phyloP scores from a whole-genome alignment of 2,113 vertebrate genomes.

The Ursus arctos region DNA sequence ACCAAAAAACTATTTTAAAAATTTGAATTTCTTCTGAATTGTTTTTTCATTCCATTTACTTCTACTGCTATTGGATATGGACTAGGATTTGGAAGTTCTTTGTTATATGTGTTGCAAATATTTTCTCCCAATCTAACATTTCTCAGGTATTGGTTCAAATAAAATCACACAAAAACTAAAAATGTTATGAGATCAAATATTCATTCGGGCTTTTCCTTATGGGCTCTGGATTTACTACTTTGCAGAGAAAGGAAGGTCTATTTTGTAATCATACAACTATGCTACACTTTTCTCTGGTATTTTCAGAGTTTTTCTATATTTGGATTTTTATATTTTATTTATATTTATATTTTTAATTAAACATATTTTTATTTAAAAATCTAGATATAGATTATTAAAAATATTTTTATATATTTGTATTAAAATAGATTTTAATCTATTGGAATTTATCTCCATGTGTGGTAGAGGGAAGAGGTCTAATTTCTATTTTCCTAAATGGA shows the following conservation, averaged over 20 bases:
- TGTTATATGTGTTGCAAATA: neutral
- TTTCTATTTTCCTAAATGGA: neutral
- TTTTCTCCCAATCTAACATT: neutral
- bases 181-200: neutral
- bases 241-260: neutral
- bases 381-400: too few relatives aligned
- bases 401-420: neutral
- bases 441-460: neutral
- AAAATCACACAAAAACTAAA: neutral
- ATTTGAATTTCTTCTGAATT: conserved; percentile 18
- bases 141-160: neutral
- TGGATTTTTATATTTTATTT: neutral
- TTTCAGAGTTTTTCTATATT: neutral
- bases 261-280: neutral
- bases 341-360: too few relatives aligned
- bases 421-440: neutral
- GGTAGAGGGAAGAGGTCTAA: neutral
- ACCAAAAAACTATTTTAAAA: neutral
- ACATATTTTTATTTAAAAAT: too few relatives aligned
- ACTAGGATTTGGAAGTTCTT: neutral
- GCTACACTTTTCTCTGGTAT: neutral
- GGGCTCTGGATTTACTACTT: neutral
- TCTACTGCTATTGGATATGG: neutral
- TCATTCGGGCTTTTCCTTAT: neutral
- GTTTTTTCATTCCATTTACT: neutral